Conservation (phyloP, 1,140 invertebrate genomes). For the Cotesia typhae region DNA sequence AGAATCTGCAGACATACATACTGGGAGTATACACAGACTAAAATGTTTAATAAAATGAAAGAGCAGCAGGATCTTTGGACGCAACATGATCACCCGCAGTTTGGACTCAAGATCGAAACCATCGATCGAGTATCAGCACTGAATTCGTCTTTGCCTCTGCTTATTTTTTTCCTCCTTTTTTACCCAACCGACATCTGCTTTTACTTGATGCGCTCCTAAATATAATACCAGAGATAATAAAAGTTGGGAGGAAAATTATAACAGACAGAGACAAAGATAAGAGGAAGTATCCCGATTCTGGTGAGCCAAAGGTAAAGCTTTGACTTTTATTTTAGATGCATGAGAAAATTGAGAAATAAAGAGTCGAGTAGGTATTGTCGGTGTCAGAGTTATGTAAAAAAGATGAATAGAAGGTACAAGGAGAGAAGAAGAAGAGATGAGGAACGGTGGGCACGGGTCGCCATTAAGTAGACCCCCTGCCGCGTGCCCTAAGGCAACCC, state of each 20-base stretch:
- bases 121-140: slow-evolving; percentile 34
- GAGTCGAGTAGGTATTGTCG: slow-evolving; percentile 33
- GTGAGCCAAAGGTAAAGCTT: too few species aligned
- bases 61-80: slow-evolving; percentile 32
- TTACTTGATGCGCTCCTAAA: too few species aligned
- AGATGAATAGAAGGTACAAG: slow-evolving; percentile 33
- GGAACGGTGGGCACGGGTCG: slow-evolving; percentile 62
- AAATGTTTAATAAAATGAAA: background rate
- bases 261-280: too few species aligned
- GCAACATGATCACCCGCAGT: slow-evolving; percentile 38
- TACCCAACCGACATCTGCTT: too few species aligned
- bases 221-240: too few species aligned
- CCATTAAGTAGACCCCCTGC: slow-evolving; percentile 67
- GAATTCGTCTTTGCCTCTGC: slow-evolving; percentile 17
- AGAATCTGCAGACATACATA: slow-evolving; percentile 4
- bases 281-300: too few species aligned
- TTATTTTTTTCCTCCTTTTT: background rate
- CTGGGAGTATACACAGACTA: background rate
- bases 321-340: too few species aligned
- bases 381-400: slow-evolving; percentile 30
- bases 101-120: slow-evolving; percentile 29
- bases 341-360: slow-evolving; percentile 32
- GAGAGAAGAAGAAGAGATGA: slow-evolving; percentile 40
- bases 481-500: slow-evolving; percentile 63
- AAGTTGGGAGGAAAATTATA: too few species aligned